phyloP scores from a whole-genome alignment of 2,113 vertebrate genomes.

The Xiphorhynchus elegans region DNA sequence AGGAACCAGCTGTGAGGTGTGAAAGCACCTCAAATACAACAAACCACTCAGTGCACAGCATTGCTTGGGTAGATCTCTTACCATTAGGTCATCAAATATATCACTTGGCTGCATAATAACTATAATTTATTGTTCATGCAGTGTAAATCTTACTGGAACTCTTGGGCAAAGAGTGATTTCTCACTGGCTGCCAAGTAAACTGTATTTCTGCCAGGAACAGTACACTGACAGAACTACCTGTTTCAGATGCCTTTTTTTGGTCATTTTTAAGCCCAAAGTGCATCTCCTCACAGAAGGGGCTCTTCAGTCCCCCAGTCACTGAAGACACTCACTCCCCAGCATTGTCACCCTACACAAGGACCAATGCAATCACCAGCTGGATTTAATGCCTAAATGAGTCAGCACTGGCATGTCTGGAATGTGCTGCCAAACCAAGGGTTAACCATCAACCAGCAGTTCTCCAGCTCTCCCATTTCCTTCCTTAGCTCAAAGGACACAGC shows the following conservation, averaged over 20 bases:
- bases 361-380: not conserved
- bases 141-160: not conserved
- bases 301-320: not conserved
- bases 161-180: not conserved
- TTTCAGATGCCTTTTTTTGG: not conserved
- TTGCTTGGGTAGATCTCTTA: not conserved
- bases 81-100: not conserved
- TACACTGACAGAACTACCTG: not conserved
- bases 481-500: not conserved
- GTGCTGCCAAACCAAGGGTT: not conserved
- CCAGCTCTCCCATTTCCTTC: not conserved
- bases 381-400: constrained; percentile 10
- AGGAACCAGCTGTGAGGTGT: not conserved
- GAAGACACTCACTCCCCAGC: not conserved
- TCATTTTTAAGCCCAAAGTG: not conserved
- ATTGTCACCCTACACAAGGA: not conserved
- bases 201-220: not conserved
- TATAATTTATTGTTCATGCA: not conserved
- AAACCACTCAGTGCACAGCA: no score
- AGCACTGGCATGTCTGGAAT: not conserved
- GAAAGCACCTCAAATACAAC: not conserved
- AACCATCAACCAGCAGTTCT: not conserved
- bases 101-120: not conserved
- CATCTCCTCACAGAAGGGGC: not conserved
- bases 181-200: not conserved